These are phyloP conservation scores for Paramisgurnus dabryanus DNA, from an alignment of 2,113 vertebrate species.

Conservation along the genomic window DNA sequence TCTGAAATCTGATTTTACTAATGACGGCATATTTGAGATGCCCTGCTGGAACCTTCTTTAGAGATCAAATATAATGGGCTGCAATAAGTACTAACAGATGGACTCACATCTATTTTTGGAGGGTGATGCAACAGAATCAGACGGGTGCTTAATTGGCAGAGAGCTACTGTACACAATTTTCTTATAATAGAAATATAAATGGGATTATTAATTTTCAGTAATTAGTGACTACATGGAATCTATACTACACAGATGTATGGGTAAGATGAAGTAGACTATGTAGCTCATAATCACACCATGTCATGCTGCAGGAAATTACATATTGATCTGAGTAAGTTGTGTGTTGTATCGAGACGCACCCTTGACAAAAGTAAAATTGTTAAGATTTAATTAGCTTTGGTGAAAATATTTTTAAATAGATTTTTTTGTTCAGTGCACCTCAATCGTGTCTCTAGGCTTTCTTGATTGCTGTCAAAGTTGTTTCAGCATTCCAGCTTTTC, in stretches of 20 bases:
- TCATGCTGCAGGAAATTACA: neutral
- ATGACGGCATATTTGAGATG: slow-evolving; percentile 21
- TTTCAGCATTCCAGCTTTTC: neutral
- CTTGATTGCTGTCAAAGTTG: neutral
- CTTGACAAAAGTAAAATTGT: no score
- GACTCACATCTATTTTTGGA: slow-evolving; percentile 18
- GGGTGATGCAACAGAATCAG: slow-evolving; percentile 26
- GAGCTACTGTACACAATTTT: neutral
- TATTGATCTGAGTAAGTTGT: neutral
- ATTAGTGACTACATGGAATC: neutral
- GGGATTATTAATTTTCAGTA: neutral
- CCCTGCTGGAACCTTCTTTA: slow-evolving; percentile 28
- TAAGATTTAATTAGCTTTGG: no score
- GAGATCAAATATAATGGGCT: slow-evolving; percentile 33
- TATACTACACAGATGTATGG: neutral
- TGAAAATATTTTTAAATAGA: no score
- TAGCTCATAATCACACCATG: neutral
- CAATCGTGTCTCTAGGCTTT: neutral
- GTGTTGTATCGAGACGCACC: no score
- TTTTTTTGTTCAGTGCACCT: neutral
- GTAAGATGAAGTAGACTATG: neutral
- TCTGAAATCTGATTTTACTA: neutral
- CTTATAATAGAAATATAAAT: neutral
- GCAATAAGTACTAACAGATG: slow-evolving; percentile 26
- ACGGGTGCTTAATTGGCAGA: neutral